phyloP scores from a whole-genome alignment of 1,140 invertebrate species.

The Lordiphosa clarofinis region DNA sequence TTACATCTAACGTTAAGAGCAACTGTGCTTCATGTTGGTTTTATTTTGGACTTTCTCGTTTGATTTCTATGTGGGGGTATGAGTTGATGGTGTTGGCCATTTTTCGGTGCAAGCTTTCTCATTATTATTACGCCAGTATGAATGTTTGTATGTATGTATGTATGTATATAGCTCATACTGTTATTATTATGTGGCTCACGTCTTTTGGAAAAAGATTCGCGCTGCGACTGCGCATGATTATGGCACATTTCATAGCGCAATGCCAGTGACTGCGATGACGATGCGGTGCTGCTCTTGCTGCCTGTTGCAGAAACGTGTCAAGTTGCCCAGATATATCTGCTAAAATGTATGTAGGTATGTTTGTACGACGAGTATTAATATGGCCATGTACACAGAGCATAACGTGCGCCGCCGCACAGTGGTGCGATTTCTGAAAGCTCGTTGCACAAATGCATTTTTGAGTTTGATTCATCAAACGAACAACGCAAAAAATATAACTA shows the following conservation, averaged over 20 bases:
- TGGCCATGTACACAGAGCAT: slow-evolving; percentile 33
- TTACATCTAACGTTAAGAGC: neutral
- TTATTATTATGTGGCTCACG: slow-evolving; percentile 69
- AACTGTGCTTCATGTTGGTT: slow-evolving; percentile 3
- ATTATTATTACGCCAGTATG: slow-evolving; percentile 45
- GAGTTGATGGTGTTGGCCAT: slow-evolving; percentile 3
- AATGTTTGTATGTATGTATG: slow-evolving; percentile 11
- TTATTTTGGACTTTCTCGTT: slow-evolving; percentile 18
- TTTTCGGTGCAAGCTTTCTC: slow-evolving; percentile 51
- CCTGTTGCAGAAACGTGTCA: slow-evolving; percentile 72
- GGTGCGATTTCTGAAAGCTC: too few species aligned
- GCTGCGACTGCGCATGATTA: slow-evolving; percentile 73
- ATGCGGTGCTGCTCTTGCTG: slow-evolving; percentile 25
- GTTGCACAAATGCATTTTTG: too few species aligned
- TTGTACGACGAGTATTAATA: too few species aligned
- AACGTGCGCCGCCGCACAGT: slow-evolving; percentile 8
- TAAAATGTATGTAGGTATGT: slow-evolving; percentile 9
- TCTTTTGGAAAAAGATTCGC: slow-evolving; percentile 61
- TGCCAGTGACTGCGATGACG: slow-evolving; percentile 39
- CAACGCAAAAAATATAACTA: too few species aligned
- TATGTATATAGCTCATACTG: slow-evolving; percentile 44
- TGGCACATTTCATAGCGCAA: slow-evolving; percentile 58
- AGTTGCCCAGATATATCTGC: slow-evolving; percentile 63
- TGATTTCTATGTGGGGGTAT: slow-evolving; percentile 21
- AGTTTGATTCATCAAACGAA: too few species aligned